Conservation (phyloP, 2,888 invertebrate species). For the Meiosimyza platycephala region DNA sequence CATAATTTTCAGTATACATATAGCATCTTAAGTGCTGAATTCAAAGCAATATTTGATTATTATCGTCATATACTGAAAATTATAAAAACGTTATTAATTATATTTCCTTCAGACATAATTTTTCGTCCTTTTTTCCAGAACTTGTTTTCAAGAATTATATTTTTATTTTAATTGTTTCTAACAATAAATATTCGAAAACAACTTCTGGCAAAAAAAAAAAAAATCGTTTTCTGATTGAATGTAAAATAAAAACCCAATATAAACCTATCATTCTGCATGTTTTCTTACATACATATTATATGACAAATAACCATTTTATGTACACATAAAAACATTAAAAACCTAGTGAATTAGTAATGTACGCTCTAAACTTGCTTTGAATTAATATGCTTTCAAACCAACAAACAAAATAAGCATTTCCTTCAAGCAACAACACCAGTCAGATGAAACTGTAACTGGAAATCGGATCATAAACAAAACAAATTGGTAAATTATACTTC, state of each 20-base stretch:
- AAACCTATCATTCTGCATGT: conserved; percentile 1
- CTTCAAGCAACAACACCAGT: conserved; percentile 47
- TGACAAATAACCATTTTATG: not conserved
- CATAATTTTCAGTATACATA: too few species aligned
- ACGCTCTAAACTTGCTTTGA: conserved; percentile 55
- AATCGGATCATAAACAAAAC: conserved; percentile 38
- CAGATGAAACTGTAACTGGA: conserved; percentile 54
- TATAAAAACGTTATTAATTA: too few species aligned
- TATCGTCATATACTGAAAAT: too few species aligned
- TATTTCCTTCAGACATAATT: too few species aligned
- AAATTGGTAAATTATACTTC: conserved; percentile 44
- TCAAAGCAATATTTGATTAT: too few species aligned
- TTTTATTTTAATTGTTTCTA: too few species aligned
- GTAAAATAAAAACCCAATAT: not conserved
- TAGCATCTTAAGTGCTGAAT: too few species aligned
- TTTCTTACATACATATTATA: not conserved
- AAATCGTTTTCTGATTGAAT: too few species aligned
- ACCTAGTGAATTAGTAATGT: conserved; percentile 47
- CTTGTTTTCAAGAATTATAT: too few species aligned
- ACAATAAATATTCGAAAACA: too few species aligned
- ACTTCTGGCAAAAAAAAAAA: too few species aligned
- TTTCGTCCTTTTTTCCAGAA: too few species aligned
- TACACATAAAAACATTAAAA: conserved; percentile 37
- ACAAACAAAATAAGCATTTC: not conserved
- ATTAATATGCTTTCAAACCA: conserved; percentile 36